phyloP scores from a whole-genome alignment of 2,797 vertebrate genomes.

The Caiman crocodilus region DNA sequence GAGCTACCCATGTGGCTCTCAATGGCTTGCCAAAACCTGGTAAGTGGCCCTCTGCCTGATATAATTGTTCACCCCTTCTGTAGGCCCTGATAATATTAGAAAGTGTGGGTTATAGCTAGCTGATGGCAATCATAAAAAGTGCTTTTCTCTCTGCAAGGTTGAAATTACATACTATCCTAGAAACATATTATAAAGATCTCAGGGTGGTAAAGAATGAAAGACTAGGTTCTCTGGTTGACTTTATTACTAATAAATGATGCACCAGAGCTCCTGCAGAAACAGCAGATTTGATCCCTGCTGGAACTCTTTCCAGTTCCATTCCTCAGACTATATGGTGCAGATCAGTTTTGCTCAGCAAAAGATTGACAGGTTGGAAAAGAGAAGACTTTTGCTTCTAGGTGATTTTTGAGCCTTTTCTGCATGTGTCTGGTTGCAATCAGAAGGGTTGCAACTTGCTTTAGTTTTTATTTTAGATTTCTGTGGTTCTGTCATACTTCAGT shows the following conservation, averaged over 20 bases:
- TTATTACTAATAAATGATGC: neutral
- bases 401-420: neutral
- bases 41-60: too few species aligned
- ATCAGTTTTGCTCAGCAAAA: neutral
- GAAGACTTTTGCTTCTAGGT: neutral
- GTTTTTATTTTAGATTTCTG: neutral
- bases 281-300: neutral
- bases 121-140: neutral
- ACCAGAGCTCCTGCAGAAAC: neutral
- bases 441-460: too few species aligned
- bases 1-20: too few species aligned
- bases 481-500: neutral
- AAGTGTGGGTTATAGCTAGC: neutral
- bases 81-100: neutral
- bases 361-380: neutral
- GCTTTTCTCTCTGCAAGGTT: neutral
- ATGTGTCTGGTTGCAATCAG: neutral
- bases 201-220: neutral
- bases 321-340: neutral
- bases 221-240: neutral
- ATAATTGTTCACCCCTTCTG: too few species aligned
- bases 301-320: neutral
- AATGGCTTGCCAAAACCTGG: too few species aligned
- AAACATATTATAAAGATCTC: neutral
- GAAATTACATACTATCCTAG: neutral